Conservation (phyloP, 2,113 vertebrate species). For the Phocoena sinus region DNA sequence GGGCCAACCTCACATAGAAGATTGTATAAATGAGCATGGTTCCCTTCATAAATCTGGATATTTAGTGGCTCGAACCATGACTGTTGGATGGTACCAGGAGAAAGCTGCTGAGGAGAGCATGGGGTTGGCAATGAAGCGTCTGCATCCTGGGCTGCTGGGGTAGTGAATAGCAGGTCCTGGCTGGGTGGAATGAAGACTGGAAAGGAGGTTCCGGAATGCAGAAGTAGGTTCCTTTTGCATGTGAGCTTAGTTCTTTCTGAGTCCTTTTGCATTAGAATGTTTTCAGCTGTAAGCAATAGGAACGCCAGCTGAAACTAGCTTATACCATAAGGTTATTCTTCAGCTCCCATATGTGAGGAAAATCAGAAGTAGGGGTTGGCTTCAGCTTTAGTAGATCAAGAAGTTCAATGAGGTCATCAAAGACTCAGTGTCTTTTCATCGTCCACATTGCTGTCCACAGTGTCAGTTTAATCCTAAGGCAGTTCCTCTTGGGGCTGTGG, state of each 20-base stretch:
- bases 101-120: neutral
- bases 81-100: neutral
- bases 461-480: conserved; percentile 41
- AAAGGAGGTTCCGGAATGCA: neutral
- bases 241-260: neutral
- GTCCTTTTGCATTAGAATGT: neutral
- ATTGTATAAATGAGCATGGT: neutral
- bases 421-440: conserved; percentile 45
- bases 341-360: neutral
- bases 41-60: neutral
- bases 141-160: neutral
- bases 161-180: neutral
- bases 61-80: neutral
- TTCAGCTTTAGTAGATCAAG: conserved; percentile 31
- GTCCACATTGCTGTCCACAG: conserved; percentile 15
- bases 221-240: neutral
- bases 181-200: neutral
- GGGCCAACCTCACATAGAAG: neutral
- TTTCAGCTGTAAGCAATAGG: neutral
- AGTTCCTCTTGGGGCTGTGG: neutral
- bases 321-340: neutral
- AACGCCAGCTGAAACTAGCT: neutral
- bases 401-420: conserved; percentile 49
- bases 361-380: conserved; percentile 1
- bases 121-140: neutral